phyloP scores from a whole-genome alignment of 2,888 invertebrate species.

The Stenoptilia bipunctidactyla region DNA sequence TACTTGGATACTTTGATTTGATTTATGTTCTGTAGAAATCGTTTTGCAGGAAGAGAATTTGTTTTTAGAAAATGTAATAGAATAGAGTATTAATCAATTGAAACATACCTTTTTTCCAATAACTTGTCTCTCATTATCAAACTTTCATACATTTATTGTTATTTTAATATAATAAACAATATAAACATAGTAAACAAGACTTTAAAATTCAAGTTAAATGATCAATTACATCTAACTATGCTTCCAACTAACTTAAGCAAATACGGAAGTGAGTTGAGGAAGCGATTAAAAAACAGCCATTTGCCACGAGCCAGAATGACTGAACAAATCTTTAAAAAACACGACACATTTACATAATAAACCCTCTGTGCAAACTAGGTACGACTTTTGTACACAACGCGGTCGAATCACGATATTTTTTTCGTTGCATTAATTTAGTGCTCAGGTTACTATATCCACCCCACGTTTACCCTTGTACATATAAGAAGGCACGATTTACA shows the following conservation, averaged over 20 bases:
- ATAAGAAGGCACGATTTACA: constrained; percentile 38
- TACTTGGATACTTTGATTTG: no score
- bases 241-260: not conserved
- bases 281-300: constrained; percentile 36
- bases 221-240: no score
- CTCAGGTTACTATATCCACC: constrained; percentile 42
- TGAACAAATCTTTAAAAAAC: constrained; percentile 47
- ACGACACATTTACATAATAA: constrained; percentile 60
- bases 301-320: constrained; percentile 55
- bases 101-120: no score
- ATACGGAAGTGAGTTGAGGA: constrained; percentile 21
- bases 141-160: no score
- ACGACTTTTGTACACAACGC: constrained; percentile 48
- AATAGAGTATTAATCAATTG: no score
- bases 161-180: no score
- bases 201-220: no score
- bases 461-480: constrained; percentile 31
- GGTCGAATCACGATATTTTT: constrained; percentile 53
- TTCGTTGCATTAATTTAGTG: constrained; percentile 62
- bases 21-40: no score
- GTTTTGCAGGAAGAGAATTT: no score
- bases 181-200: no score
- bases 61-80: no score
- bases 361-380: constrained; percentile 56
- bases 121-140: no score